These are phyloP conservation scores for Tragelaphus oryx DNA, from an alignment of 2,797 vertebrate genomes.

Conservation along the genomic window DNA sequence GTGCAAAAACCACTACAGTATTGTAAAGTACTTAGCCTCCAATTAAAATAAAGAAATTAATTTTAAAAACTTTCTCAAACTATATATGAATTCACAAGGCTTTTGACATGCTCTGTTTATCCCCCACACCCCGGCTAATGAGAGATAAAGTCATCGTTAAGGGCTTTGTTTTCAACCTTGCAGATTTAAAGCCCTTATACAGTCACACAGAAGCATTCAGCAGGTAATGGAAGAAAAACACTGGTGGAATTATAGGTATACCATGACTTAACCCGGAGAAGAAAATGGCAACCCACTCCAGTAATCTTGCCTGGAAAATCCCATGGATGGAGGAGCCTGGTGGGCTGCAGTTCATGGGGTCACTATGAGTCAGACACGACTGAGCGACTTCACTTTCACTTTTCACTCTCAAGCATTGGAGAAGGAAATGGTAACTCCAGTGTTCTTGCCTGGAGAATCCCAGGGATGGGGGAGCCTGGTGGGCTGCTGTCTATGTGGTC, in stretches of 20 bases:
- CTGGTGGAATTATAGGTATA: background rate
- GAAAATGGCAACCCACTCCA: background rate
- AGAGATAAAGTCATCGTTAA: background rate
- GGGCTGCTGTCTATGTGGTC: no score
- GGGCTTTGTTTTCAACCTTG: background rate
- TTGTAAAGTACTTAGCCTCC: background rate
- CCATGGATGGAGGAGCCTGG: background rate
- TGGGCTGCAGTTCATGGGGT: no score
- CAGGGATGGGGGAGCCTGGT: background rate
- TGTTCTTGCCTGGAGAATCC: background rate
- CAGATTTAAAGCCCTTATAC: background rate
- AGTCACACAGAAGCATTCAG: background rate
- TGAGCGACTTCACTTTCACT: background rate
- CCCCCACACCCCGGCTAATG: background rate
- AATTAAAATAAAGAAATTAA: background rate
- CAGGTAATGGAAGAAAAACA: background rate
- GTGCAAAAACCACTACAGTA: background rate
- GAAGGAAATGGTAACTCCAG: background rate
- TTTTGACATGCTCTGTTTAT: background rate
- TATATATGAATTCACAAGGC: background rate
- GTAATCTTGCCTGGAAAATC: background rate
- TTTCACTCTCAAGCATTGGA: no score
- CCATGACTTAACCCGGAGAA: background rate
- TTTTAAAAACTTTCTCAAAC: background rate
- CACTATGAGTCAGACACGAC: rapidly evolving